phyloP scores from a whole-genome alignment of 2,888 invertebrate genomes.

The Aleiodes leptofemur region DNA sequence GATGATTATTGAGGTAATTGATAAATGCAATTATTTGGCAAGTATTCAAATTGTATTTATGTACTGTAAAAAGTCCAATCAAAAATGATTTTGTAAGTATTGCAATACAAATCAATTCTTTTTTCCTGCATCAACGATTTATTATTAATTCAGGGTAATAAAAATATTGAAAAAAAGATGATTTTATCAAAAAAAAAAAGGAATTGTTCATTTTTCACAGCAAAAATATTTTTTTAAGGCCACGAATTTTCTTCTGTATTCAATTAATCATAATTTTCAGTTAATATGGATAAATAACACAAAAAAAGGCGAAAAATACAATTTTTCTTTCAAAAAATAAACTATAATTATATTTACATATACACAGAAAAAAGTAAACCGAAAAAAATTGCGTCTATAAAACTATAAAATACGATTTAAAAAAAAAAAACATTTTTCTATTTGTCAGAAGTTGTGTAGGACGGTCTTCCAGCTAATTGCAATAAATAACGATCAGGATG shows the following conservation, averaged over 20 bases:
- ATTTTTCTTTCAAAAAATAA: conserved; percentile 29
- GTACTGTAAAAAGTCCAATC: too few species aligned
- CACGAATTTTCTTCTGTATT: background rate
- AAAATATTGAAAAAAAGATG: too few species aligned
- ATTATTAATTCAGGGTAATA: too few species aligned
- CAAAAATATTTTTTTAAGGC: background rate
- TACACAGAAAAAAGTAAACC: conserved; percentile 53
- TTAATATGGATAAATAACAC: conserved; percentile 2
- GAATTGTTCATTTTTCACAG: too few species aligned
- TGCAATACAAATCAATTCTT: too few species aligned
- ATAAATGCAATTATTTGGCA: conserved; percentile 9
- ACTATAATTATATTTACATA: conserved; percentile 53
- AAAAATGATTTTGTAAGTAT: too few species aligned
- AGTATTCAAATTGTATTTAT: too few species aligned
- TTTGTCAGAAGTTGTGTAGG: conserved; percentile 83
- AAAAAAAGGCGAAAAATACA: background rate
- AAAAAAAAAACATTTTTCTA: background rate
- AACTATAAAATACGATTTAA: conserved; percentile 15
- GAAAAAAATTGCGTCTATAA: conserved; percentile 40
- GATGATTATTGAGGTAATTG: too few species aligned
- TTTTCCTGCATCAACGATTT: too few species aligned
- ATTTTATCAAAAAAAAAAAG: too few species aligned
- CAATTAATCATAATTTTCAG: background rate
- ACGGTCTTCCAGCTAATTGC: conserved; percentile 89
- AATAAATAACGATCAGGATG: conserved; percentile 95